Evolutionary conservation across 2,113 vertebrate species (phyloP), one percentile per base, ranked within the genome.

Genomic region (Tangachromis dhanisi): DNA sequence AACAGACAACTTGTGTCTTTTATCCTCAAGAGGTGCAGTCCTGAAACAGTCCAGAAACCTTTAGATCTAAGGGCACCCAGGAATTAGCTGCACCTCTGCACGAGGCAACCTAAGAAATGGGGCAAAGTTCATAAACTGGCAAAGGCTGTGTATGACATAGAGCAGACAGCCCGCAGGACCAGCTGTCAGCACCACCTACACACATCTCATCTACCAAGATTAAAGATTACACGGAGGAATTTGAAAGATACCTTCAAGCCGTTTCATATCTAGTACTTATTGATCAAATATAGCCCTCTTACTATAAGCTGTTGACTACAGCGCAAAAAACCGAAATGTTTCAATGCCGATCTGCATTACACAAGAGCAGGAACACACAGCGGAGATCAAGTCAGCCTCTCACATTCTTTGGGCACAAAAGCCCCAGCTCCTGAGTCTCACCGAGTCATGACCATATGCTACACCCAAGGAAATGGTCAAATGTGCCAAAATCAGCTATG

Each of bases 41-140:
- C 24, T 76, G 42, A 49, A 76, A 17, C 24, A 76, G 40, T 47
- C 68, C 68, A 11, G 3, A 86, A 79, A 49, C 9, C 7, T 55
- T 54, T 14, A 47, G 21, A 86, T 66, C 9, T 83, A 45, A 84
- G 83, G 21, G 40, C 47, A 80, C 3, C 40, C 29, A 53, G 83
- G 49, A 81, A 78, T 79, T n/a, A 84, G n/a, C 16, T 73, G 63
- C 53, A 51, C 76, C 61, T 82, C 83, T 76, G 3, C 5, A 3
- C 40, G 2, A 76, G 47, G 57, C 33, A 21, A 35, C 40, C 86
- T 88, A 83, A 86, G 84, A 94, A 90, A 89, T 82, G 68, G 90
- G 92, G 35, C 86, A 93, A 92, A 95, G 91, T 93, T 94, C 89
- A 95, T 9, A 81, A 89, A 79, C 21, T 80, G 73, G 86, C 80